Evolutionary conservation across 2,797 vertebrate species (phyloP).

Genomic region (Chrosomus eos): DNA sequence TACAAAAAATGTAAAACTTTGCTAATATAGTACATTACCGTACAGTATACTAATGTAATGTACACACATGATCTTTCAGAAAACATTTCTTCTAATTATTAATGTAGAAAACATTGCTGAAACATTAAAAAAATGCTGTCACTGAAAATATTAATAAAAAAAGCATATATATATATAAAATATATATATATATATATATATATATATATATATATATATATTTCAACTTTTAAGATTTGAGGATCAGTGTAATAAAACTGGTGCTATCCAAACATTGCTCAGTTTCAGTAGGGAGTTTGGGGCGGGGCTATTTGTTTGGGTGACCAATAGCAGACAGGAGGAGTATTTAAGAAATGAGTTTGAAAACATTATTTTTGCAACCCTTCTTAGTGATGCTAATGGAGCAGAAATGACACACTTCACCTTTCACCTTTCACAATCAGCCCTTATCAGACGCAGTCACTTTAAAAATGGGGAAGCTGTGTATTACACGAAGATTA

Average conservation of each 20-base stretch:
- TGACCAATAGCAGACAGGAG: not conserved
- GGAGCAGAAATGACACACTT: not conserved
- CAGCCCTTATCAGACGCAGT: constrained; percentile 1
- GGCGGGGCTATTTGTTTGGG: not conserved
- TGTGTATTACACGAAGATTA: constrained; percentile 1
- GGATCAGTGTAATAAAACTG: not conserved
- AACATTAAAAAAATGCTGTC: too few species aligned
- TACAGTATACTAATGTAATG: too few species aligned
- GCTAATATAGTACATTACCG: too few species aligned
- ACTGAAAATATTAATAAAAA: not conserved
- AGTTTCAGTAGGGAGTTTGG: not conserved
- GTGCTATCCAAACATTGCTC: not conserved
- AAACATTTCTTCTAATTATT: not conserved
- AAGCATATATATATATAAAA: not conserved
- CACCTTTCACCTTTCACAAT: constrained; percentile 29
- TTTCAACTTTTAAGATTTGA: not conserved
- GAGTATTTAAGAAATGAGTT: not conserved
- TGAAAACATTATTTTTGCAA: not conserved
- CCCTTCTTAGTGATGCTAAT: not conserved
- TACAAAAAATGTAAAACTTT: too few species aligned
- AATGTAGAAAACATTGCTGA: not conserved
- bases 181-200: too few species aligned
- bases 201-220: too few species aligned
- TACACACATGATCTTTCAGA: not conserved
- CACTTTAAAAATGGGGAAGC: constrained; percentile 1